Conservation (phyloP, 2,113 vertebrate species). For the Struthio camelus region DNA sequence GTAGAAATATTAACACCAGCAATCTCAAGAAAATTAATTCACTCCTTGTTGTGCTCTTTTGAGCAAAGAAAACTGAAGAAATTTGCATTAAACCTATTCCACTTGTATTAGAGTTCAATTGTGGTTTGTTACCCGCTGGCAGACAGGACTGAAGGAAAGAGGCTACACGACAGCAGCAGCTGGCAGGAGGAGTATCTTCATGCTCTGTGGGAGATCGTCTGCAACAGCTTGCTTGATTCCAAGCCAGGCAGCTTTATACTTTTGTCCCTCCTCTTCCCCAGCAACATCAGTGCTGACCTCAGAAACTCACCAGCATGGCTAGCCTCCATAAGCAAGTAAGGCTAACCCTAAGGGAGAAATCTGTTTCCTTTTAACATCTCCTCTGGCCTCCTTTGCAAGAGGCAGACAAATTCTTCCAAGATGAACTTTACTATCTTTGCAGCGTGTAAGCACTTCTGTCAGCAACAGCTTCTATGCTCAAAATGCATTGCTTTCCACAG, state of each 20-base stretch:
- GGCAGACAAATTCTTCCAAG: neutral
- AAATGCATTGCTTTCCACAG: neutral
- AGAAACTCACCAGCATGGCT: neutral
- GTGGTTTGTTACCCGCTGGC: neutral
- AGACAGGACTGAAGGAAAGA: neutral
- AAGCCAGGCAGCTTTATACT: neutral
- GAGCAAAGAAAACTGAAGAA: neutral
- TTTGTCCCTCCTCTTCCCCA: neutral
- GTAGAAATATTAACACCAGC: neutral
- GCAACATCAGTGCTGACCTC: neutral
- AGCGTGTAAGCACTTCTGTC: neutral
- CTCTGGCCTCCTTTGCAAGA: neutral
- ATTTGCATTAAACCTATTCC: neutral
- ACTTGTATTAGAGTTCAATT: neutral
- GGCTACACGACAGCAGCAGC: neutral
- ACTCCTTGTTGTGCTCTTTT: neutral
- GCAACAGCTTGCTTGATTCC: neutral
- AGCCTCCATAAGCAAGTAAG: neutral
- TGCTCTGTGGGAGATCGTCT: neutral
- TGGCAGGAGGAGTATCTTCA: neutral
- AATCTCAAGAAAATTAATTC: neutral
- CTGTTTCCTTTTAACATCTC: neutral
- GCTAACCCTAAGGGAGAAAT: neutral
- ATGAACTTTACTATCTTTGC: neutral
- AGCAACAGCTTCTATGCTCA: neutral